Evolutionary conservation across 2,797 vertebrate genomes (phyloP).

Genomic region (Sardinella longiceps): DNA sequence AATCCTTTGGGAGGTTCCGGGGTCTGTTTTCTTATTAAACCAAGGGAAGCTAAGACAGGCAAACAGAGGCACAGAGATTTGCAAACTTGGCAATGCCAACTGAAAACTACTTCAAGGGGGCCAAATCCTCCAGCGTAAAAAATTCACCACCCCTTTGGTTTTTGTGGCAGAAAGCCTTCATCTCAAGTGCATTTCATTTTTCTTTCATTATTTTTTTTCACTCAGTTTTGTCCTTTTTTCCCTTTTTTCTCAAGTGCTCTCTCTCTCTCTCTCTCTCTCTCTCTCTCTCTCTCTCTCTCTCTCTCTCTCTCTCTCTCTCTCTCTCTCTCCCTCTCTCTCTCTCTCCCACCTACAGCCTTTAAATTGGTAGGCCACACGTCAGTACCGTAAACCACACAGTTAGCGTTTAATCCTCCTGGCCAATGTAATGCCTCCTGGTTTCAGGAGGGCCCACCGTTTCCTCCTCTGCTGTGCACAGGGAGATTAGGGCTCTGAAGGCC

Average conservation of each 20-base stretch:
- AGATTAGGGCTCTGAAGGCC: slow-evolving; percentile 28
- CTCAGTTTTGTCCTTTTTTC: slow-evolving; percentile 3
- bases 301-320: slow-evolving; percentile 33
- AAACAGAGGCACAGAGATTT: slow-evolving; percentile 24
- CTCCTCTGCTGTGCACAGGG: slow-evolving; percentile 24
- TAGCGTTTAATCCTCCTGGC: slow-evolving; percentile 13
- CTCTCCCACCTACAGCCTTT: slow-evolving; percentile 24
- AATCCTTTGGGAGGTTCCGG: neutral
- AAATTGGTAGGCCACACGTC: slow-evolving; percentile 27
- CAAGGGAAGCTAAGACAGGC: slow-evolving; percentile 55
- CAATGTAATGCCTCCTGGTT: slow-evolving; percentile 31
- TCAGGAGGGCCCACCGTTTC: slow-evolving; percentile 18
- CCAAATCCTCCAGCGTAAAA: slow-evolving; percentile 38
- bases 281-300: slow-evolving; percentile 27
- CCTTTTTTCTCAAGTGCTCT: slow-evolving; percentile 21
- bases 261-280: slow-evolving; percentile 27
- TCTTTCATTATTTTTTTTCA: slow-evolving; percentile 17
- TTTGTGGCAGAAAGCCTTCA: slow-evolving; percentile 34
- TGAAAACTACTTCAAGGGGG: slow-evolving; percentile 32
- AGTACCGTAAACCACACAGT: neutral
- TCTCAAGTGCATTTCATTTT: slow-evolving; percentile 10
- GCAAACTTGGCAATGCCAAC: slow-evolving; percentile 39
- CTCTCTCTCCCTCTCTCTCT: slow-evolving; percentile 26
- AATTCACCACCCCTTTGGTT: slow-evolving; percentile 34
- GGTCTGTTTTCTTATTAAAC: slow-evolving; percentile 40